Conservation (phyloP, 2,797 vertebrate species). For the Potorous gilbertii region DNA sequence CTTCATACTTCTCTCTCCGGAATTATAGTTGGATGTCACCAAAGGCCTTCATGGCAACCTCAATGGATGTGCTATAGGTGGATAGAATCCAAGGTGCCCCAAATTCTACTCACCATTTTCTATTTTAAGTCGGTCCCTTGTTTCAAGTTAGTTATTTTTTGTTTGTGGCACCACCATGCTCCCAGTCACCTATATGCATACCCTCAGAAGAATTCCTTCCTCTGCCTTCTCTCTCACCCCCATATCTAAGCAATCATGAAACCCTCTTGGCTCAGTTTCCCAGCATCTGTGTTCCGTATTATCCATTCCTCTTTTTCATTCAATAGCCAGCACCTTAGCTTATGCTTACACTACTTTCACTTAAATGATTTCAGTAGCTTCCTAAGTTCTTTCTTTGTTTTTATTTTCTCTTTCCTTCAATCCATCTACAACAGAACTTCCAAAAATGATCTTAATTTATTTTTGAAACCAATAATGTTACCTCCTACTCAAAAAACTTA, state of each 20-base stretch:
- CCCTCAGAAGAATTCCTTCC: background rate
- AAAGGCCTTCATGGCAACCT: background rate
- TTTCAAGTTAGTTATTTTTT: background rate
- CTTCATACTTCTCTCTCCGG: background rate
- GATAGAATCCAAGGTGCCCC: background rate
- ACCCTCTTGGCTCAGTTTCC: fast-evolving
- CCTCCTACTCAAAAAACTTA: no score
- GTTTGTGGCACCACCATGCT: background rate
- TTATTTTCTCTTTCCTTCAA: background rate
- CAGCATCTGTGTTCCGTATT: background rate
- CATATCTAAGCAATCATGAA: background rate
- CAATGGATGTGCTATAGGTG: background rate
- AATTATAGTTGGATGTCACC: background rate
- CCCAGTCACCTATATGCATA: background rate
- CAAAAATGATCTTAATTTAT: background rate
- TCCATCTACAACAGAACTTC: background rate
- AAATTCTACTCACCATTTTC: background rate
- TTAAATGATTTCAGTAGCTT: background rate
- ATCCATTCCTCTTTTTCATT: background rate
- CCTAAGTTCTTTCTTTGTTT: background rate
- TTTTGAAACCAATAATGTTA: no score
- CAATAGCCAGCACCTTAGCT: background rate
- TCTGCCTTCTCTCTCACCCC: background rate
- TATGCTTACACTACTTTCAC: background rate
- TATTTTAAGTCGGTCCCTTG: background rate